Percentiles rank a stretch among this genome's conserved stretches.
These are phyloP conservation scores for Diaperis boleti DNA, from an alignment of 2,888 invertebrate genomes.

Conservation along the genomic window DNA sequence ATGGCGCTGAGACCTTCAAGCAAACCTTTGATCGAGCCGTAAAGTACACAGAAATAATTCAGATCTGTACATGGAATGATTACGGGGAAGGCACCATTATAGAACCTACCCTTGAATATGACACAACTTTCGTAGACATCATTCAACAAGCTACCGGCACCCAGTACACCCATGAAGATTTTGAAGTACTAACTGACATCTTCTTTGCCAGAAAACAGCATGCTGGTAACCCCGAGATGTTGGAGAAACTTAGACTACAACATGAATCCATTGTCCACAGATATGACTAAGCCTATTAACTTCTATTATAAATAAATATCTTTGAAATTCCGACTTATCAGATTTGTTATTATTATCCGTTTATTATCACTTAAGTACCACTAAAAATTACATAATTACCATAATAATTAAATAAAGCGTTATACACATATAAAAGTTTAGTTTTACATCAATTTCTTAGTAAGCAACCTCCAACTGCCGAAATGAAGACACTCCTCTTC, in stretches of 20 bases:
- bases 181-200: constrained; percentile 15
- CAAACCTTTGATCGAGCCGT: constrained; percentile 18
- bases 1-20: constrained; percentile 13
- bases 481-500: neutral
- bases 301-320: too few species aligned
- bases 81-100: constrained; percentile 32
- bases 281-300: constrained; percentile 3
- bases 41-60: too few species aligned
- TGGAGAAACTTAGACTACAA: neutral
- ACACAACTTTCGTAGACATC: constrained; percentile 12
- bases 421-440: too few species aligned
- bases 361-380: too few species aligned
- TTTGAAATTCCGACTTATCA: too few species aligned
- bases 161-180: constrained; percentile 15
- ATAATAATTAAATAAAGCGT: too few species aligned
- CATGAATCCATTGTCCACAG: neutral
- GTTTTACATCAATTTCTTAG: too few species aligned
- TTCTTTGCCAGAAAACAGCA: constrained; percentile 15
- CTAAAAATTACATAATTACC: too few species aligned
- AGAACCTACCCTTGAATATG: constrained; percentile 27
- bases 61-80: too few species aligned
- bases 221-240: neutral
- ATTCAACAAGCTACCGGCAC: constrained; percentile 51
- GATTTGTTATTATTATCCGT: too few species aligned
- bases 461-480: too few species aligned